A percentile compares a stretch with the other conserved stretches of the same genome.
phyloP scores from a whole-genome alignment of 1,140 invertebrate genomes.

The Anoplophora glabripennis region DNA sequence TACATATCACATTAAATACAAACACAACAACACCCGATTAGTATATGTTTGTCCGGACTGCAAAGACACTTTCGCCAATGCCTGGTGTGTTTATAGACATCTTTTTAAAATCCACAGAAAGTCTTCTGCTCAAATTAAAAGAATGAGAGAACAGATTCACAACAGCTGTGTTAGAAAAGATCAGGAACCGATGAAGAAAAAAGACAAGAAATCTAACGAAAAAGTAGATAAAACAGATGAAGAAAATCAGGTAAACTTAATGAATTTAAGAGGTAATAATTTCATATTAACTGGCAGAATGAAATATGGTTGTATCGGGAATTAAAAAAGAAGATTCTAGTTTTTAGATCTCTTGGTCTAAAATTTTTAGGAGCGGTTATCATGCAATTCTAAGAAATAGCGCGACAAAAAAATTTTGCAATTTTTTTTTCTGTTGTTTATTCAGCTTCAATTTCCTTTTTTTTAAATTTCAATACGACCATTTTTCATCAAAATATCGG shows the following conservation, averaged over 20 bases:
- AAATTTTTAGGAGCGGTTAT: too few species aligned
- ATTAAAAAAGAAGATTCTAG: too few species aligned
- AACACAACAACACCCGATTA: slow-evolving; percentile 62
- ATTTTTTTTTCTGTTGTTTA: too few species aligned
- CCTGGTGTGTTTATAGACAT: slow-evolving; percentile 71
- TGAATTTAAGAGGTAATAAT: background rate
- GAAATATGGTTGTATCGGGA: too few species aligned
- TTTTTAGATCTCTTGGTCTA: too few species aligned
- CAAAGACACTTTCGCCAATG: slow-evolving; percentile 64
- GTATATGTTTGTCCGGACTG: slow-evolving; percentile 69
- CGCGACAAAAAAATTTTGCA: too few species aligned
- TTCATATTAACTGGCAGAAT: too few species aligned
- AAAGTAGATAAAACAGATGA: slow-evolving; percentile 50
- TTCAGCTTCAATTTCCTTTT: too few species aligned
- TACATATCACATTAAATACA: slow-evolving; percentile 64
- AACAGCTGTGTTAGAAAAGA: slow-evolving; percentile 57
- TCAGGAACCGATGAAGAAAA: slow-evolving; percentile 48
- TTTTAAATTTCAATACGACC: too few species aligned
- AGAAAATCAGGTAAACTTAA: slow-evolving; percentile 49
- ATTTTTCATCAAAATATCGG: too few species aligned
- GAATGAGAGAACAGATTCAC: slow-evolving; percentile 58
- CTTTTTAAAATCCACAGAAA: slow-evolving; percentile 55
- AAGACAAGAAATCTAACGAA: slow-evolving; percentile 43
- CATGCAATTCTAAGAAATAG: too few species aligned
- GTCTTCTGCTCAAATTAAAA: slow-evolving; percentile 59